phyloP scores from a whole-genome alignment of 2,888 invertebrate genomes.

The Busseola fusca region DNA sequence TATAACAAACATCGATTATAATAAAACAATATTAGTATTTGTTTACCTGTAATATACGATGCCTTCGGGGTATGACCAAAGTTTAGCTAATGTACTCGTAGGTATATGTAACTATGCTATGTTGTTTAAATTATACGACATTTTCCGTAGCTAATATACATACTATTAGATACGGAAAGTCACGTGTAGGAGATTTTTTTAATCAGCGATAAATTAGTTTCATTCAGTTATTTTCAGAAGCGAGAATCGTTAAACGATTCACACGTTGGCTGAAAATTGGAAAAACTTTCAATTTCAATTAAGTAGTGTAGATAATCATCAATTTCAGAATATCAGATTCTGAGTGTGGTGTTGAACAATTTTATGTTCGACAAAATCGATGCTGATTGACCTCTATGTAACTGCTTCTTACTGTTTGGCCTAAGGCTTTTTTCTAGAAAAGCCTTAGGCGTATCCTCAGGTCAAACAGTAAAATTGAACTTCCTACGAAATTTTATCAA shows the following conservation, averaged over 20 bases:
- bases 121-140: conserved; percentile 46
- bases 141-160: neutral
- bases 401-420: neutral
- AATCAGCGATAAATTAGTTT: conserved; percentile 32
- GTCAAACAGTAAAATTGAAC: neutral
- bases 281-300: neutral
- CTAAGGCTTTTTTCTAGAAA: neutral
- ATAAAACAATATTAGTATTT: conserved; percentile 58
- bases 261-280: neutral
- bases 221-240: conserved; percentile 12
- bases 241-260: conserved; percentile 9
- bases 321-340: neutral
- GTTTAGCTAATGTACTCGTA: conserved; percentile 33
- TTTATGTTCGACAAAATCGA: neutral
- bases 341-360: neutral
- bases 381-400: neutral
- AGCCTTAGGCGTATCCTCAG: too few relatives aligned
- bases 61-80: conserved; percentile 49
- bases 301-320: neutral
- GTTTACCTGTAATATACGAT: conserved; percentile 53
- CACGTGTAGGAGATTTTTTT: conserved; percentile 21
- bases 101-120: conserved; percentile 31
- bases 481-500: neutral
- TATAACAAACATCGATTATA: conserved; percentile 54
- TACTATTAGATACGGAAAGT: conserved; percentile 30